phyloP scores from a whole-genome alignment of 2,888 invertebrate species.

The Prosopocoilus inquinatus region DNA sequence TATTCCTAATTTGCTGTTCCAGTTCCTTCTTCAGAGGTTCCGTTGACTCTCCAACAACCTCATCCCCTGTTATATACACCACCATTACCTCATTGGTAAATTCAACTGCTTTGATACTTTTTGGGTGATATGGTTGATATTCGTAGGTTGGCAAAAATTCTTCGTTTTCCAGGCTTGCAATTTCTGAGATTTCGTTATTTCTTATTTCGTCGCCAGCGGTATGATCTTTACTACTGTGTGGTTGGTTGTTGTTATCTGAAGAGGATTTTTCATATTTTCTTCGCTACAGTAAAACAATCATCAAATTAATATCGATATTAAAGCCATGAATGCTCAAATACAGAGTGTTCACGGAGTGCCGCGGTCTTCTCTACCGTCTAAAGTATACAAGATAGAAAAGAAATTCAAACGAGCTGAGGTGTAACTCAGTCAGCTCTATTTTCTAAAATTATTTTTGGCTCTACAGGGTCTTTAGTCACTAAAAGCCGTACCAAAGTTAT shows the following conservation, averaged over 20 bases:
- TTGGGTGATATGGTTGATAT: slow-evolving; percentile 42
- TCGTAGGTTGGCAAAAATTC: slow-evolving; percentile 25
- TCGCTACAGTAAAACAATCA: slow-evolving; percentile 19
- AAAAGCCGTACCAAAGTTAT: no score
- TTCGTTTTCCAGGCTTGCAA: slow-evolving; percentile 7
- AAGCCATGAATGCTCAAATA: no score
- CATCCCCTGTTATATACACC: slow-evolving; percentile 62
- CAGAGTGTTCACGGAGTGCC: no score
- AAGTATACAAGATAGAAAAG: no score
- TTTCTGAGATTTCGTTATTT: slow-evolving; percentile 8
- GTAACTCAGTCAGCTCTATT: no score
- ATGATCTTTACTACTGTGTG: slow-evolving; percentile 24
- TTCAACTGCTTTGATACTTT: slow-evolving; percentile 49
- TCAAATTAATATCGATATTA: not conserved
- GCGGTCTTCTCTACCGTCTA: no score
- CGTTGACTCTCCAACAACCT: slow-evolving; percentile 50
- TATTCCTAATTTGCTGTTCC: slow-evolving; percentile 64
- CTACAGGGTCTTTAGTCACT: no score
- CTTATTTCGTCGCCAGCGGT: slow-evolving; percentile 32
- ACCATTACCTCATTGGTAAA: slow-evolving; percentile 59
- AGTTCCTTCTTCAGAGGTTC: slow-evolving; percentile 64
- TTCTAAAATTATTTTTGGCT: no score
- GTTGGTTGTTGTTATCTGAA: slow-evolving; percentile 5
- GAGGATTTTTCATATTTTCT: slow-evolving; percentile 29
- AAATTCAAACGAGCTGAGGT: no score